These are phyloP conservation scores for Apomyelois bistriatella DNA, from an alignment of 2,888 invertebrate species.

Conservation along the genomic window DNA sequence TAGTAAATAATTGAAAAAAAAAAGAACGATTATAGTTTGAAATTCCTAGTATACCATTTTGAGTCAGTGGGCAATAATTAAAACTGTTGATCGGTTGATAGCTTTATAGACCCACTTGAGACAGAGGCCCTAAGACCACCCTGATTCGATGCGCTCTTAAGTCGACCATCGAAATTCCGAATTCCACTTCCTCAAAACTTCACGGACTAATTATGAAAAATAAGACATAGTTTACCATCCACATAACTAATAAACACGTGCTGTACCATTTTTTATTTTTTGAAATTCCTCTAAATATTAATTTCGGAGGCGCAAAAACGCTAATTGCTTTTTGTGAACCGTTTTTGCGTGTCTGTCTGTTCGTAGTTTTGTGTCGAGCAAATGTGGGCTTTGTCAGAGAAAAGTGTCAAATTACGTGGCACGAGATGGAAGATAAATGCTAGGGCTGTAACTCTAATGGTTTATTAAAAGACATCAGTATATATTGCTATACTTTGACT, in stretches of 20 bases:
- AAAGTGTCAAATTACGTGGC: conserved; percentile 79
- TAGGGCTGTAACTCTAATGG: conserved; percentile 46
- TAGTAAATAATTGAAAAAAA: too few relatives aligned
- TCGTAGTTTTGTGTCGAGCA: conserved; percentile 46
- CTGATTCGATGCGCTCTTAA: conserved; percentile 35
- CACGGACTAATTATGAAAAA: conserved; percentile 76
- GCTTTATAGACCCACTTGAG: conserved; percentile 24
- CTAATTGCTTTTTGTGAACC: conserved; percentile 75
- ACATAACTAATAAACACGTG: conserved; percentile 71
- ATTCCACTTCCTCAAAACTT: conserved; percentile 48
- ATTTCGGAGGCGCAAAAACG: conserved; percentile 64
- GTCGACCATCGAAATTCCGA: conserved; percentile 34
- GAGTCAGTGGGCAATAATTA: neutral
- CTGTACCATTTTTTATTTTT: conserved; percentile 45
- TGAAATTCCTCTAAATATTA: conserved; percentile 69
- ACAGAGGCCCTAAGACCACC: conserved; percentile 48
- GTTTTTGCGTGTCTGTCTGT: conserved; percentile 63
- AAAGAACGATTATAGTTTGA: neutral
- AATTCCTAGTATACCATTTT: neutral
- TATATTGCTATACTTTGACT: too few relatives aligned
- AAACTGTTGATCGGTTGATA: neutral
- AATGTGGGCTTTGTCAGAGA: conserved; percentile 77
- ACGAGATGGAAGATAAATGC: conserved; percentile 67
- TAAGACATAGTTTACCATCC: conserved; percentile 71
- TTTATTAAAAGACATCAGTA: neutral